Evolutionary conservation across 2,113 vertebrate genomes (phyloP).

Genomic region (Caranx ignobilis): DNA sequence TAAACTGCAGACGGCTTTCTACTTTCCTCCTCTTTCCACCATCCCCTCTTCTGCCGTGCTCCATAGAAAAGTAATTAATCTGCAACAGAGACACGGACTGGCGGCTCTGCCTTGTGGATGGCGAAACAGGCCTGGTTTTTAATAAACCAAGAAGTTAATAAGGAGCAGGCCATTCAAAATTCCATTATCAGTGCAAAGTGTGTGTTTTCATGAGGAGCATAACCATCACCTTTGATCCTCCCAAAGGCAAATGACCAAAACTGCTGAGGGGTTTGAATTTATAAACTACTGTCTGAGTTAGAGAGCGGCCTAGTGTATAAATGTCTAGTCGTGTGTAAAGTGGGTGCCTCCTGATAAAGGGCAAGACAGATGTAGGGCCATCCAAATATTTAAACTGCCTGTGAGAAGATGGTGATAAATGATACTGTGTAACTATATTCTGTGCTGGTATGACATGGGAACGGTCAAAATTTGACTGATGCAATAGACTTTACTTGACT

Average conservation of each 20-base stretch:
- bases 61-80: slow-evolving; percentile 83
- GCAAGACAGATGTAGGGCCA: not conserved
- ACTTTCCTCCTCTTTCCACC: slow-evolving; percentile 61
- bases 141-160: slow-evolving; percentile 83
- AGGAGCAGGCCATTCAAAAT: slow-evolving; percentile 83
- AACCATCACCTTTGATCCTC: slow-evolving; percentile 74
- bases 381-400: slow-evolving; percentile 16
- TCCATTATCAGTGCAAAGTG: slow-evolving; percentile 80
- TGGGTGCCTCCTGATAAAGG: slow-evolving; percentile 29
- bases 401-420: slow-evolving; percentile 4
- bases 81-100: slow-evolving; percentile 76
- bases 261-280: slow-evolving; percentile 61
- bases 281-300: slow-evolving; percentile 51
- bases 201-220: slow-evolving; percentile 73
- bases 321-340: slow-evolving; percentile 28
- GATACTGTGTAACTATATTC: not conserved
- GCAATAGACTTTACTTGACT: not conserved
- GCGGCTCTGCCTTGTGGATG: slow-evolving; percentile 66
- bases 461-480: not conserved
- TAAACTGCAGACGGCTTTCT: slow-evolving; percentile 69
- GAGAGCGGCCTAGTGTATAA: slow-evolving; percentile 31
- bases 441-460: not conserved
- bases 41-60: slow-evolving; percentile 57
- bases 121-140: slow-evolving; percentile 77
- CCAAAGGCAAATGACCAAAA: slow-evolving; percentile 60